Base-by-base conservation (phyloP, 2,888 invertebrate species). In the Gibbula magus region DNA sequence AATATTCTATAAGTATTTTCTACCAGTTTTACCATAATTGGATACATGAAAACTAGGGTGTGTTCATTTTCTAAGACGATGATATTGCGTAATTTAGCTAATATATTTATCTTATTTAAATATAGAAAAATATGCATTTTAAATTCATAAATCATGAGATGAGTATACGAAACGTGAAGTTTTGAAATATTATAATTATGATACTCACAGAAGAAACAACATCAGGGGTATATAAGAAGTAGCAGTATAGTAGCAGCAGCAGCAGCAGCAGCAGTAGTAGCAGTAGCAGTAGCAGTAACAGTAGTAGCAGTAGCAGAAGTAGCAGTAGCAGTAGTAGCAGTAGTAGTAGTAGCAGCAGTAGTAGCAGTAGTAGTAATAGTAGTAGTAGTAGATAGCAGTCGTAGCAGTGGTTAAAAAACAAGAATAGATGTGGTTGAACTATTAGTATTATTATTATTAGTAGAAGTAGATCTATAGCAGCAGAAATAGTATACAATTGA, bases 331-430 rank as follows among this genome's bases (percentile, higher is more conserved):
- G 80, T 70, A 77, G 45, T 2, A 66, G 79, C 22, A 66, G 75
- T 20, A 66, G 76, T 20, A 76, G 75, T 66, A 18, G 29, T 66
- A 52, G 61, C 39, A 61, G 56, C 56, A 79, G 51, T 4, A 79
- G 76, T 45, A 76, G 51, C 53, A 52, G 35, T 51, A 45, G 53
- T 61, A 66, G 35, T 76, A 61, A 54, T 75, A 79, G 45, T 75
- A 75, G 73, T 54, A 75, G 70, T 54, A 74, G 54, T 74, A 53
- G 78, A 20, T 52, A 78, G 78, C 66, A 78, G 78, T 52, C 73
- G 70, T 73, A 78, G 74, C 35, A 73, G 78, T 51, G 29, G 73
- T 35, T 18, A 0, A n/a, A 10, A 22, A n/a, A 39, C 10, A 4
- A 75, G 5, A 16, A 66, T 18, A 25, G 32, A 13, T n/a, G 2